A percentile compares a stretch with the other conserved stretches of the same genome.
Evolutionary conservation across 2,113 vertebrate genomes (phyloP).

Genomic region (Ageneiosus marmoratus): DNA sequence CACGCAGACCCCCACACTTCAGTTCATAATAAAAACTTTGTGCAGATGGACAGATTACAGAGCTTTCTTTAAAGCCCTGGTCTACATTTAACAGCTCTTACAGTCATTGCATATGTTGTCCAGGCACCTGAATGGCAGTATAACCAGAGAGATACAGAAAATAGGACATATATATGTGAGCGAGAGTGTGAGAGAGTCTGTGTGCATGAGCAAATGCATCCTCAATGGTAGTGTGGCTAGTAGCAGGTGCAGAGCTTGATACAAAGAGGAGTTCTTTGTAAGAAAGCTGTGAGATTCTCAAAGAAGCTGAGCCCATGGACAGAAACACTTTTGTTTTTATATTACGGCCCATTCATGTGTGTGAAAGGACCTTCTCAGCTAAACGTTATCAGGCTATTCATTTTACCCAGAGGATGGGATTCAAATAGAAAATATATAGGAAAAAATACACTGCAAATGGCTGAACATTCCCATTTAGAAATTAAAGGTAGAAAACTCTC

Average conservation of each 20-base stretch:
- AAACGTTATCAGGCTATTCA: slow-evolving; percentile 63
- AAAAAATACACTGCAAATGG: slow-evolving; percentile 5
- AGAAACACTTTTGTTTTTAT: slow-evolving; percentile 66
- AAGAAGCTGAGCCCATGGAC: slow-evolving; percentile 58
- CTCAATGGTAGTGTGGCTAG: slow-evolving; percentile 45
- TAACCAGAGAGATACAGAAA: neutral
- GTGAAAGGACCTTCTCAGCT: slow-evolving; percentile 55
- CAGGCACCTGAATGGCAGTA: slow-evolving; percentile 33
- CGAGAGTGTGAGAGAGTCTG: slow-evolving; percentile 12
- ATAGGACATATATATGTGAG: neutral
- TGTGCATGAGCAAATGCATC: slow-evolving; percentile 19
- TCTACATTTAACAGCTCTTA: slow-evolving; percentile 47
- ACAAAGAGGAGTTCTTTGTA: slow-evolving; percentile 57
- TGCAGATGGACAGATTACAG: slow-evolving; percentile 16
- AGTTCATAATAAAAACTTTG: slow-evolving; percentile 41
- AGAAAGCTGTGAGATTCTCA: slow-evolving; percentile 46
- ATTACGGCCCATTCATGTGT: slow-evolving; percentile 37
- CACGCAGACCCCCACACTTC: neutral
- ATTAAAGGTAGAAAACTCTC: slow-evolving; percentile 18
- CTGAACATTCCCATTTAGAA: slow-evolving; percentile 30
- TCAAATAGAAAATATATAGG: slow-evolving; percentile 47
- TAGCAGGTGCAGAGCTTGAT: slow-evolving; percentile 62
- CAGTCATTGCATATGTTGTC: slow-evolving; percentile 25
- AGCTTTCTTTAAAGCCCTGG: slow-evolving; percentile 31
- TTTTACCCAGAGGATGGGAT: slow-evolving; percentile 41